Conservation (phyloP, 2,113 vertebrate genomes). For the Pedetes capensis region DNA sequence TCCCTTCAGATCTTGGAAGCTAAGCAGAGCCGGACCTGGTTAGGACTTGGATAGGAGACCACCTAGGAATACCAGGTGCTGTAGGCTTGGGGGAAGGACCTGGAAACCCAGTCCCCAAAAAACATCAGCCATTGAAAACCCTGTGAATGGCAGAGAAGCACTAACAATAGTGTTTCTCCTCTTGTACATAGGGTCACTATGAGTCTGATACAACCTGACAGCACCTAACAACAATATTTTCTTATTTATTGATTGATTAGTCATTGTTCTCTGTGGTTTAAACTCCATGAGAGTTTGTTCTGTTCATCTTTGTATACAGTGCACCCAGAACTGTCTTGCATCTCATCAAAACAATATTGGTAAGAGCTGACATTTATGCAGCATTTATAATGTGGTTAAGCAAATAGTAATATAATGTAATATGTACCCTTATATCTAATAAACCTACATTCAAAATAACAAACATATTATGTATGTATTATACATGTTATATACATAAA, state of each 20-base stretch:
- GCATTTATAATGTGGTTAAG: background rate
- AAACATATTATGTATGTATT: background rate
- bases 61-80: no score
- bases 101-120: no score
- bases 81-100: no score
- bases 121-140: no score
- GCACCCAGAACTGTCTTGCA: background rate
- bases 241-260: background rate
- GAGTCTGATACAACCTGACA: no score
- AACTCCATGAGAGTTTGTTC: background rate
- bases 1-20: no score
- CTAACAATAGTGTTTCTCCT: no score
- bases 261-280: background rate
- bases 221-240: no score
- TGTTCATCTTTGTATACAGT: background rate
- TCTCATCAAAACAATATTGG: background rate
- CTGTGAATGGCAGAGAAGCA: no score
- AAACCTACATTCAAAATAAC: background rate
- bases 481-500: background rate
- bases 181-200: no score
- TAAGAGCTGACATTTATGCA: background rate
- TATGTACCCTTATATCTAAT: background rate
- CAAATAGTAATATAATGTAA: background rate
- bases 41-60: no score
- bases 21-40: no score